Percentiles rank a stretch among this genome's conserved stretches.
phyloP scores from a whole-genome alignment of 2,113 vertebrate genomes.

The Gnathonemus echidnorhynchus region DNA sequence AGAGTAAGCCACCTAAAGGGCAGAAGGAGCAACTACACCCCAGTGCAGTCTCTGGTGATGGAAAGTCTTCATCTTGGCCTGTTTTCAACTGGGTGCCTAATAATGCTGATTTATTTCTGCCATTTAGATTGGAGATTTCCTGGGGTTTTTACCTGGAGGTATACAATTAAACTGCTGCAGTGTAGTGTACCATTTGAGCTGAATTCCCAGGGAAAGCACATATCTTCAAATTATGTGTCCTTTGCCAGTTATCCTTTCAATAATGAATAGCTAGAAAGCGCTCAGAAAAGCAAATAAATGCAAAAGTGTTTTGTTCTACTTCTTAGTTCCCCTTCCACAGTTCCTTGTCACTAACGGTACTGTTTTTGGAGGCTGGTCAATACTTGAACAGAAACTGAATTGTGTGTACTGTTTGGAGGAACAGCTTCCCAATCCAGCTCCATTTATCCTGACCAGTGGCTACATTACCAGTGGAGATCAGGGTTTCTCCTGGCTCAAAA shows the following conservation, averaged over 20 bases:
- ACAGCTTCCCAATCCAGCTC: background rate
- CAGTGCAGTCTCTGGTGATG: background rate
- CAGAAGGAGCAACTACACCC: background rate
- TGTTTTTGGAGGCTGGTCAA: slow-evolving; percentile 22
- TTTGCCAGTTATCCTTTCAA: slow-evolving; percentile 37
- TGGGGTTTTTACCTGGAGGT: slow-evolving; percentile 43
- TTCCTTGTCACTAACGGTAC: slow-evolving; percentile 4
- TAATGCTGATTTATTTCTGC: slow-evolving; percentile 55
- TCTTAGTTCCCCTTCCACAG: slow-evolving; percentile 3
- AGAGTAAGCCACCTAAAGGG: background rate
- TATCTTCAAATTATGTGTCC: slow-evolving; percentile 42
- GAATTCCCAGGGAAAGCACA: slow-evolving; percentile 43
- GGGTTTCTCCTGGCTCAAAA: slow-evolving; percentile 7
- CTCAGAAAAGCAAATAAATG: background rate
- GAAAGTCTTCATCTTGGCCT: slow-evolving; percentile 8
- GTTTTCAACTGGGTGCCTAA: slow-evolving; percentile 40
- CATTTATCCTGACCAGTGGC: background rate
- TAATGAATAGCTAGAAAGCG: slow-evolving; percentile 22
- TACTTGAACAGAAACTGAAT: background rate
- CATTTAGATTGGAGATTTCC: slow-evolving; percentile 54
- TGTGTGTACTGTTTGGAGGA: background rate
- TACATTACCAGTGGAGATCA: background rate
- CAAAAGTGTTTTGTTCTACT: background rate
- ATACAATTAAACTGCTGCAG: slow-evolving; percentile 41
- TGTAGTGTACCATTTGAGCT: slow-evolving; percentile 38